A percentile compares a stretch with the other conserved stretches of the same genome.
phyloP scores from a whole-genome alignment of 2,113 vertebrate genomes.

The Pangasianodon hypophthalmus region DNA sequence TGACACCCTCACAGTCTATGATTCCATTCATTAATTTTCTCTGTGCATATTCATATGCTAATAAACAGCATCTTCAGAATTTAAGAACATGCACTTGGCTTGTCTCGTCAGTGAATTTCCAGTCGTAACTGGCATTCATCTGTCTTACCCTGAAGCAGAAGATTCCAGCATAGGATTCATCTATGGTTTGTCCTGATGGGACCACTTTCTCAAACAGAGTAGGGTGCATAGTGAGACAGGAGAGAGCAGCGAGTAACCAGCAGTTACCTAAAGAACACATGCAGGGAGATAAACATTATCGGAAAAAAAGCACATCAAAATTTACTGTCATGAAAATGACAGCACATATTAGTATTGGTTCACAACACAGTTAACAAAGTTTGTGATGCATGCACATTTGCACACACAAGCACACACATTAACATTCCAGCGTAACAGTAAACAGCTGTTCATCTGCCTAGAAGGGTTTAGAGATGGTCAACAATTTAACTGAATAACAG shows the following conservation, averaged over 20 bases:
- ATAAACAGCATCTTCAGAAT: not conserved
- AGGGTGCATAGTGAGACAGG: slow-evolving; percentile 76
- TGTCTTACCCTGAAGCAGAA: slow-evolving; percentile 74
- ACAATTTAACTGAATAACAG: not conserved
- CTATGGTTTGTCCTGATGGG: slow-evolving; percentile 70
- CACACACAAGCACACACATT: not conserved
- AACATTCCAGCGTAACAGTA: slow-evolving; percentile 59
- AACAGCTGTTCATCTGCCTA: slow-evolving; percentile 63
- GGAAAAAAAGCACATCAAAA: not conserved
- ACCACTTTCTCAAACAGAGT: slow-evolving; percentile 75
- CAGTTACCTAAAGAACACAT: slow-evolving; percentile 70
- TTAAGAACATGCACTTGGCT: not conserved
- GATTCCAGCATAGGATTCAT: slow-evolving; percentile 72
- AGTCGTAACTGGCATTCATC: not conserved
- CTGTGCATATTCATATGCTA: slow-evolving; percentile 2
- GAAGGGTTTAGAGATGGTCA: not conserved
- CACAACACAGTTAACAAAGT: not conserved
- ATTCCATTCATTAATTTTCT: slow-evolving; percentile 10
- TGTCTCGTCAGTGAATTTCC: not conserved
- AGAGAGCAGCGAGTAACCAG: slow-evolving; percentile 78
- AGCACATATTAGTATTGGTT: not conserved
- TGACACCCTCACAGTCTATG: not conserved
- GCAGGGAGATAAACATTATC: not conserved
- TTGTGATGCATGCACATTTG: not conserved
- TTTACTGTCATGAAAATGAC: not conserved